Conservation (phyloP, 2,888 invertebrate species). For the Polyommatus icarus region DNA sequence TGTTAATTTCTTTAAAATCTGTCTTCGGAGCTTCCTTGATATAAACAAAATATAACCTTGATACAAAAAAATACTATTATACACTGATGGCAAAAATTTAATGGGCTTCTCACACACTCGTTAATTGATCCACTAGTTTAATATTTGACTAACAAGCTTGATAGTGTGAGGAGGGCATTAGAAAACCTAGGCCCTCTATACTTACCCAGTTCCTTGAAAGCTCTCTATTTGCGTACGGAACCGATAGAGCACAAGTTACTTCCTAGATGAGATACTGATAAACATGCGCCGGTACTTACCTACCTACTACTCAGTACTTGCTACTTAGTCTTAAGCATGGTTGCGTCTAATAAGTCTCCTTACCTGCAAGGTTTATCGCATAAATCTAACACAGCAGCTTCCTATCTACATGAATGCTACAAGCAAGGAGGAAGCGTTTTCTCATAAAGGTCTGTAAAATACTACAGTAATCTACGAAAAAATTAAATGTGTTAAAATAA, state of each 20-base stretch:
- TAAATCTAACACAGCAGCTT: neutral
- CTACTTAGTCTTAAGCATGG: neutral
- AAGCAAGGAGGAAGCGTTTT: neutral
- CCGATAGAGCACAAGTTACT: neutral
- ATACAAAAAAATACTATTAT: too few species aligned
- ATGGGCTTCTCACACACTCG: too few species aligned
- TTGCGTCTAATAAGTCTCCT: slow-evolving; percentile 1
- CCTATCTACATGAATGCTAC: neutral
- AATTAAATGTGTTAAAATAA: too few species aligned
- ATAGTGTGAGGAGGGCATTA: too few species aligned
- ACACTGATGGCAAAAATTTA: too few species aligned
- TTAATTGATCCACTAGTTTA: too few species aligned
- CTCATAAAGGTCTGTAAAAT: too few species aligned
- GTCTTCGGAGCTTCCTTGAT: too few species aligned
- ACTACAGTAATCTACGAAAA: too few species aligned
- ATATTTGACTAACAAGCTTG: too few species aligned
- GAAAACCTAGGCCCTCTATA: neutral
- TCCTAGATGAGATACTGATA: neutral
- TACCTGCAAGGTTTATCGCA: neutral
- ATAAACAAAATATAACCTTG: too few species aligned
- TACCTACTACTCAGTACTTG: neutral
- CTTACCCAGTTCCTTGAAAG: neutral
- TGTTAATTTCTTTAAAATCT: too few species aligned
- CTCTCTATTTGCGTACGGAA: neutral
- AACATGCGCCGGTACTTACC: neutral